phyloP scores from a whole-genome alignment of 2,888 invertebrate genomes.

The Phytoseiulus persimilis region DNA sequence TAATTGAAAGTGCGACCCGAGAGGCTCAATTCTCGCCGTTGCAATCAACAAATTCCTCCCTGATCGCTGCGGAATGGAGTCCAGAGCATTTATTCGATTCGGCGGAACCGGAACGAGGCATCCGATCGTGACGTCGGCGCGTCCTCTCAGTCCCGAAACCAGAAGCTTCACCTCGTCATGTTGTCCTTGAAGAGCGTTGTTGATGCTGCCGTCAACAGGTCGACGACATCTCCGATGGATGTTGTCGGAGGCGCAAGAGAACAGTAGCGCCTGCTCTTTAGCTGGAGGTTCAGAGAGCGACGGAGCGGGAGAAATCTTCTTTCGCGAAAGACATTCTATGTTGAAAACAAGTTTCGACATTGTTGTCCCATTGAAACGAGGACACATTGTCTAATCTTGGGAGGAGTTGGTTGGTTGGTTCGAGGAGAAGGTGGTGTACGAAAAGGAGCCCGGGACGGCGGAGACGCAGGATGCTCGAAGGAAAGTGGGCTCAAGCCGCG shows the following conservation, averaged over 20 bases:
- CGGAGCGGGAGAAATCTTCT: background rate
- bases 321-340: background rate
- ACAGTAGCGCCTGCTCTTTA: background rate
- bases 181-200: background rate
- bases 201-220: background rate
- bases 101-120: background rate
- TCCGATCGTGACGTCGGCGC: background rate
- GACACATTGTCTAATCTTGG: constrained; percentile 5
- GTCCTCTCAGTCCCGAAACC: background rate
- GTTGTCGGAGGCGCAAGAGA: background rate
- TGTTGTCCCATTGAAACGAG: background rate
- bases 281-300: too few relatives aligned
- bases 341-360: background rate
- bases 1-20: background rate
- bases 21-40: background rate
- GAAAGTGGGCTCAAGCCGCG: background rate
- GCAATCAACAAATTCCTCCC: background rate
- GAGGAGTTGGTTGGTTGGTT: background rate
- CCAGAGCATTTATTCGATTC: too few relatives aligned
- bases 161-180: background rate
- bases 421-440: background rate
- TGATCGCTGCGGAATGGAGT: background rate
- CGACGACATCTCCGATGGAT: background rate
- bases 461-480: background rate
- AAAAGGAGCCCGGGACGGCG: background rate